Evolutionary conservation across 2,797 vertebrate genomes (phyloP).

Genomic region (Poecile montanus): DNA sequence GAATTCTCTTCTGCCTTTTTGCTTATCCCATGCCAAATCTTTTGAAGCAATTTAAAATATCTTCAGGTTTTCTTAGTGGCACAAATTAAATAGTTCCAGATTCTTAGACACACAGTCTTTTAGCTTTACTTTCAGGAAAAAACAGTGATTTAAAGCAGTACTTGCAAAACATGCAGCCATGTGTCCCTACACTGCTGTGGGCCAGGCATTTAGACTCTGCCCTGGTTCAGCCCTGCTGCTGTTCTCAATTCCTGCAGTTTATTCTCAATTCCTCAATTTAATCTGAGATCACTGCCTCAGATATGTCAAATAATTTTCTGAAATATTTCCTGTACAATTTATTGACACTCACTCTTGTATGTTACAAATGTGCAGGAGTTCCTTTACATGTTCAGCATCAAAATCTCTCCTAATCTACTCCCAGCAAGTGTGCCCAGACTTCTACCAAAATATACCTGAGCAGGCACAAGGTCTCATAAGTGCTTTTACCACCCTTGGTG

Average conservation of each 20-base stretch:
- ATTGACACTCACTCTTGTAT: not conserved
- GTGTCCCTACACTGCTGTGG: not conserved
- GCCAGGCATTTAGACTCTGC: not conserved
- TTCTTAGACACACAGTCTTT: not conserved
- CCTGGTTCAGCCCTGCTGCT: not conserved
- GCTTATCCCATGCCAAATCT: not conserved
- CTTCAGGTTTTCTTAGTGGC: not conserved
- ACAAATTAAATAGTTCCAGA: not conserved
- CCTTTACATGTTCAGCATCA: not conserved
- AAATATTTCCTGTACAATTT: not conserved
- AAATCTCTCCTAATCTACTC: not conserved
- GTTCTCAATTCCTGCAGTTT: not conserved
- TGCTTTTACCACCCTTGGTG: not conserved
- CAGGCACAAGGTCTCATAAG: rapidly evolving
- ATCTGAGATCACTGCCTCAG: not conserved
- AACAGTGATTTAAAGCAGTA: not conserved
- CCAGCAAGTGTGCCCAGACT: not conserved
- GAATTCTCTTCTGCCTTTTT: not conserved
- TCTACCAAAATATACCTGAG: not conserved
- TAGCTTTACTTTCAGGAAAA: not conserved
- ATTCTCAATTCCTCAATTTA: not conserved
- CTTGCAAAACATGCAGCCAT: not conserved
- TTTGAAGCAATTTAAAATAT: not conserved
- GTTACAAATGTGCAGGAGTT: not conserved
- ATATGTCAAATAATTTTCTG: not conserved